Base-by-base conservation (phyloP, 1,140 invertebrate genomes). In the Drosophila virilis region DNA sequence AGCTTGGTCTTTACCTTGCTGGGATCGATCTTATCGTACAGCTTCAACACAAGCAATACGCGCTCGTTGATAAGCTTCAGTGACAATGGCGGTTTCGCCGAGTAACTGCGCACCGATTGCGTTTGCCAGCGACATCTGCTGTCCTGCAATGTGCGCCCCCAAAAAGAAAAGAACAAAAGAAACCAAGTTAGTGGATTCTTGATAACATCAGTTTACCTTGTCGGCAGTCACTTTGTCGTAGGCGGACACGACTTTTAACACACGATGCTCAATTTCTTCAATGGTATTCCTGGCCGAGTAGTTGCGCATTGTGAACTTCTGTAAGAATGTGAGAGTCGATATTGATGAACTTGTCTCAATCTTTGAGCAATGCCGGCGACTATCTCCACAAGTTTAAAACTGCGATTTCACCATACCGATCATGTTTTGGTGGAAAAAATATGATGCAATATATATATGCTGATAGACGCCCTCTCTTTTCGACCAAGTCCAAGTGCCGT, bases 1-100 rank as follows among this genome's bases (percentile, higher is more conserved):
- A 42, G 37, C 38, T 51, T 50, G 43, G 37, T 77, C 50, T 70
- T 92, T 96, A 98, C 97, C 97, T 98, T 98, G 77, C 95, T 94
- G 80, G 97, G 96, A 92, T 98, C 95, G 93, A 99, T 94, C 96
- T 99, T 99, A 94, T 99, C 98, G 94, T 97, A 99, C 77, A 99
- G 95, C 94, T 97, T 97, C 71, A 99, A 95, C 71, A 98, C 97
- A 92, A 99, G 95, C 81, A 98, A 93, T 64, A 99, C 97, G 91
- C 98, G 95, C 92, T 97, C 96, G 91, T 94, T 93, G 93, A 99
- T 97, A 88, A 96, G 93, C 80, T 97, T 95, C 91, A 98, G 93
- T 68, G 96, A 94, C 84, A 98, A 93, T 78, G 97, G 96, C 76
- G 95, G 94, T 80, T 90, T 90, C 73, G 92, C 93, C 93, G 96